Base-by-base conservation (phyloP, 2,797 vertebrate species). In the Nannoperca australis region DNA sequence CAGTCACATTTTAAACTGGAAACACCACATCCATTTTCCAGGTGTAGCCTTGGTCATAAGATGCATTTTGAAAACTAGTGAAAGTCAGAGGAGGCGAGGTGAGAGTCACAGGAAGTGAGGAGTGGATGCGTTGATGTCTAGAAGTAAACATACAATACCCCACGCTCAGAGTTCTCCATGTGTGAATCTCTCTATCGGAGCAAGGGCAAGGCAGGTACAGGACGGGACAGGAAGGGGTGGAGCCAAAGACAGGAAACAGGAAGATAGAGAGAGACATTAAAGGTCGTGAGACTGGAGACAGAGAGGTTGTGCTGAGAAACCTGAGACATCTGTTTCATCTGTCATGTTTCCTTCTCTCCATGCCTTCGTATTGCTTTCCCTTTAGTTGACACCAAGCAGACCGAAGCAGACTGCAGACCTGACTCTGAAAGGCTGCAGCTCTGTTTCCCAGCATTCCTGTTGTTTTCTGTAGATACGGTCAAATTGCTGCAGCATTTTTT, bases 151-250 rank as follows among this genome's bases (percentile, higher is more conserved):
- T 95, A 95, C 95, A 90, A 95, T 96, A 95, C 95, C 95, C 95
- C 94, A 95, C 94, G 90, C 94, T 95, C 91, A 96, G 93, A 94
- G 94, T 94, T 95, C 95, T 95, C 95, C 95, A 96, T 63, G 95
- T 94, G 94, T 96, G 95, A 90, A 95, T 95, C 94, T 95, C 95
- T 95, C 95, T 96, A 96, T 94, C 84, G 91, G 93, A 92, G 93
- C 87, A 93, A 89, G 88, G 85, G 85, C 87, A 90, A 87, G 90
- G 91, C 92, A 93, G 94, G 92, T 87, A 93, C 84, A 83, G 91
- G 89, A 77, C 87, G 74, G 88, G 91, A 90, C 89, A 86, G 91
- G 93, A 91, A 90, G 88, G 91, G 91, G 87, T 36, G 89, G 88
- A 93, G 94, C 94, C 94, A 93, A 86, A 94, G 90, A 94, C 91